phyloP scores from a whole-genome alignment of 2,888 invertebrate species.

The Drosophila seclusa region DNA sequence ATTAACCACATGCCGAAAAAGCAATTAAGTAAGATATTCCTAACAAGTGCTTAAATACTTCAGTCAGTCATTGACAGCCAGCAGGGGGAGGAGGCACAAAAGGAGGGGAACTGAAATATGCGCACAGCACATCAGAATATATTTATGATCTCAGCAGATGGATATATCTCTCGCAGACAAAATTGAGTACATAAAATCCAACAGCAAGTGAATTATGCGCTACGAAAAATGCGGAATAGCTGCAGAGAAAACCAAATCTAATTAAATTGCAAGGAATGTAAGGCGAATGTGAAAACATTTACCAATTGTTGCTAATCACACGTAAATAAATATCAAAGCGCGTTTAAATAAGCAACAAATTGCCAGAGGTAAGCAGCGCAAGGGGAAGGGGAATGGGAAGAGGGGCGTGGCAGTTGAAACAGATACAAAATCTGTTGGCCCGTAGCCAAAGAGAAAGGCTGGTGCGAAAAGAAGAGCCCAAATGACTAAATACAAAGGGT shows the following conservation, averaged over 20 bases:
- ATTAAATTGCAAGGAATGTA: constrained; percentile 39
- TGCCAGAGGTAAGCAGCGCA: neutral
- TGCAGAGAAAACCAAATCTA: constrained; percentile 4
- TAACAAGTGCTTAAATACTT: constrained; percentile 60
- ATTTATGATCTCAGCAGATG: constrained; percentile 57
- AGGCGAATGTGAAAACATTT: constrained; percentile 28
- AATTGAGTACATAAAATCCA: constrained; percentile 37
- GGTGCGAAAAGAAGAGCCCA: constrained; percentile 42
- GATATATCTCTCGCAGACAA: constrained; percentile 40
- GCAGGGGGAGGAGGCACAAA: neutral
- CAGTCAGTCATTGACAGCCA: constrained; percentile 66
- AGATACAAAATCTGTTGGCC: constrained; percentile 75
- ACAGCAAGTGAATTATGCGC: constrained; percentile 6
- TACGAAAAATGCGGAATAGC: constrained; percentile 8
- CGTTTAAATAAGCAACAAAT: constrained; percentile 56
- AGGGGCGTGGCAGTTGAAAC: constrained; percentile 43
- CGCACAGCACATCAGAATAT: constrained; percentile 45
- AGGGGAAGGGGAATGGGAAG: neutral
- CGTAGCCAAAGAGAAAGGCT: constrained; percentile 34
- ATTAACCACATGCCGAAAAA: constrained; percentile 55
- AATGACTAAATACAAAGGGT: constrained; percentile 26
- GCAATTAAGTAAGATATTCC: constrained; percentile 63
- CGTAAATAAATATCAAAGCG: constrained; percentile 73
- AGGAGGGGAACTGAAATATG: constrained; percentile 24
- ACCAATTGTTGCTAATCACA: constrained; percentile 61